Base-by-base conservation (phyloP, 2,113 vertebrate genomes). In the Cepphus grylle region DNA sequence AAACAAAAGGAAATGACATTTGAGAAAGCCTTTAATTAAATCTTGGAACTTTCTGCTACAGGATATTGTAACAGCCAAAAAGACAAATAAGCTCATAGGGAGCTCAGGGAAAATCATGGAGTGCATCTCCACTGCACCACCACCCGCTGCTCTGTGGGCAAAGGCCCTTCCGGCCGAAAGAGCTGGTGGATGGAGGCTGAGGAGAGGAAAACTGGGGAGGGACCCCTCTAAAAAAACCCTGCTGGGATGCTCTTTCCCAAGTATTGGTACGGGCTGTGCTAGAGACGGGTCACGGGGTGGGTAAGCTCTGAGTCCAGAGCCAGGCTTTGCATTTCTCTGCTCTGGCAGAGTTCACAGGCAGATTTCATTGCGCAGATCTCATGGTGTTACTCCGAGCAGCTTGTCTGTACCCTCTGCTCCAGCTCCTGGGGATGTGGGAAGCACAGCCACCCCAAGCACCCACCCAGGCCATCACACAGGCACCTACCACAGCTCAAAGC, bases 241-340 rank as follows among this genome's bases (percentile, higher is more conserved):
- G 36, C 26, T 59, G 6, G 2, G 40, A 23, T 20, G 40, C 23
- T 49, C 14, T 25, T 88, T 84, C 52, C 65, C 79, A 55, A 43
- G 36, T 27, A 16, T 6, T 2, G 0, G 6, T 21, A n/a, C 21
- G 1, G n/a, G 53, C 20, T 2, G 0, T 36, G 53, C 29, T 21
- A 40, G 14, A 65, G 43, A 58, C 7, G 2, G 14, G 8, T 43
- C 47, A 61, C 38, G 8, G 49, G 26, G 8, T 15, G 32, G 22
- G 18, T 21, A 23, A 92, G 26, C 30, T 32, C 27, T 2, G 23
- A 49, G n/a, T 11, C 26, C 26, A 32, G 70, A 34, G 30, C 17
- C 32, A n/a, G 32, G 3, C 50, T 58, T 52, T 47, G 69, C 25
- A 8, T 26, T 59, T 21, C 29, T 26, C 26, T 61, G 81, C 80